phyloP scores from a whole-genome alignment of 2,797 vertebrate species.

The Coracias cyanogaster region DNA sequence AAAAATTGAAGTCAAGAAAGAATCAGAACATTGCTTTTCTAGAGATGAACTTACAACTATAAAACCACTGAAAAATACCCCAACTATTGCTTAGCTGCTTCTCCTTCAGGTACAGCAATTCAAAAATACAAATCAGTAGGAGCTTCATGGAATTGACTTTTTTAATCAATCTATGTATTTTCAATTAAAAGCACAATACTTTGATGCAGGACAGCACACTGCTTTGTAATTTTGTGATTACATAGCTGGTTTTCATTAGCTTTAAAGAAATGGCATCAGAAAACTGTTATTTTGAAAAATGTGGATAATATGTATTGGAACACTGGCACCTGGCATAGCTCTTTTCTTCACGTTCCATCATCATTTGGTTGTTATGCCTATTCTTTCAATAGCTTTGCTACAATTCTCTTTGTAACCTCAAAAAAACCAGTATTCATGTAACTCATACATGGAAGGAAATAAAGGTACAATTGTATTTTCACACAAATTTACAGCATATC shows the following conservation, averaged over 20 bases:
- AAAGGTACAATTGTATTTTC: background rate
- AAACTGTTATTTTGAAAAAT: constrained; percentile 14
- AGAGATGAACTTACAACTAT: background rate
- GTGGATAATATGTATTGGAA: background rate
- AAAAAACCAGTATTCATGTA: background rate
- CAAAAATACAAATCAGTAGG: background rate
- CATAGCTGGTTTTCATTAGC: background rate
- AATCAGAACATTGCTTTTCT: background rate
- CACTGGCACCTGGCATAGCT: background rate
- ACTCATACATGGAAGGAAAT: background rate
- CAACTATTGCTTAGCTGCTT: background rate
- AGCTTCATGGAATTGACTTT: background rate
- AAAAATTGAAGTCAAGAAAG: background rate
- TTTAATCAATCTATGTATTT: background rate
- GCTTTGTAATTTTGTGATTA: constrained; percentile 28
- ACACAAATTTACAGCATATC: background rate
- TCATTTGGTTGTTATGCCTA: background rate
- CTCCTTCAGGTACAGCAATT: background rate
- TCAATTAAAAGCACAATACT: background rate
- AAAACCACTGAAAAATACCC: background rate
- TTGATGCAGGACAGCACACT: background rate
- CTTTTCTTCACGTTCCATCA: background rate
- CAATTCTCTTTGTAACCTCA: background rate
- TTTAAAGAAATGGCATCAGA: constrained; percentile 32
- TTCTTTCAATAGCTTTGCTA: background rate